Evolutionary conservation across 2,797 vertebrate genomes (phyloP), one percentile per base, ranked within the genome.

Genomic region (Orientallactaga sibirica): DNA sequence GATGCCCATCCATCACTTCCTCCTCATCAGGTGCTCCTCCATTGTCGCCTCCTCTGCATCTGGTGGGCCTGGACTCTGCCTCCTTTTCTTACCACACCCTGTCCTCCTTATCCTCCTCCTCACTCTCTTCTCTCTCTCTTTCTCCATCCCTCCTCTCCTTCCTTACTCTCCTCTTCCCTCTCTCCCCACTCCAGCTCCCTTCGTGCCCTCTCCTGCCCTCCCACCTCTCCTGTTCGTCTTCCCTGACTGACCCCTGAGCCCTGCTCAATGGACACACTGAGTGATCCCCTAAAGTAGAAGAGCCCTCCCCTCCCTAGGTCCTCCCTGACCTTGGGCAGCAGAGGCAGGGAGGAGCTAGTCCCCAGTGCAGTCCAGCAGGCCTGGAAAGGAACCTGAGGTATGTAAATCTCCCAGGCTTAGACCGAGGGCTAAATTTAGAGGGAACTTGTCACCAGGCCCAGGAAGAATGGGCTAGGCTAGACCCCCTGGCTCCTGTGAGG

Each of bases 371-470:
- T 73, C 84, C 6, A 92, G 93, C 52, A 64, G 81, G 92, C 33
- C 3, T 2, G 33, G 33, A 37, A 37, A 83, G 64, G 58, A 91
- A 88, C 55, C 74, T 68, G 52, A 88, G 88, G 74, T 74, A 82
- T 0, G 70, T 91, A 97, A 97, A 96, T 95, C 96, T 95, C 73
- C 48, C 64, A 12, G 48, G 92, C 95, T 93, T 95, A 96, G 77
- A 81, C 90, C 29, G 66, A 83, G 64, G 33, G 70, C 96, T 97
- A 97, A 96, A 95, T 96, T 96, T 97, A 97, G 96, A 91, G 1
- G 37, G 52, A 75, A 41, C 37, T 82, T 95, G 90, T 88, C 55
- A 2, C 85, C 81, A 91, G 86, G 81, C 85, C 83, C 88, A 90
- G 62, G 94, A 75, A 67, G 55, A 91, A 66, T 37, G 87, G 78